Conservation (phyloP, 2,113 vertebrate species). For the Peromyscus californicus region DNA sequence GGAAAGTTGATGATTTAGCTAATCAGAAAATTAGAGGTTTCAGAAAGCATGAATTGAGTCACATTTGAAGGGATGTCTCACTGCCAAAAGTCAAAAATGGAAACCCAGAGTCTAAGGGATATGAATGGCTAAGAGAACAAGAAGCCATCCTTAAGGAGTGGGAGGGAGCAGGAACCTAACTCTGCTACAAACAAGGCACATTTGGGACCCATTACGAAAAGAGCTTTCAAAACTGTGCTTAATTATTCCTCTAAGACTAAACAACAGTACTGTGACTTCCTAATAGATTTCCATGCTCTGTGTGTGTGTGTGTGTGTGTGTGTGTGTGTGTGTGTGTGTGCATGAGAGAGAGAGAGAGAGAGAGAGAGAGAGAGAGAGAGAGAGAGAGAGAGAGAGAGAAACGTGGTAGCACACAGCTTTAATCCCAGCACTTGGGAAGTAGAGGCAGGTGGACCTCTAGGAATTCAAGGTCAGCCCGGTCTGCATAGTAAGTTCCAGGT, state of each 20-base stretch:
- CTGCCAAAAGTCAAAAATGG: conserved; percentile 37
- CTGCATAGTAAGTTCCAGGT: neutral
- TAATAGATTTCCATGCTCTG: neutral
- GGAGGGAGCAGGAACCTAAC: neutral
- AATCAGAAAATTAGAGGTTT: conserved; percentile 71
- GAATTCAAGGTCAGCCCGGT: neutral
- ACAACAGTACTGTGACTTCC: neutral
- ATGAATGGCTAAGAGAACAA: conserved; percentile 17
- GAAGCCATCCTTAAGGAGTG: neutral
- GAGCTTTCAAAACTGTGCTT: neutral
- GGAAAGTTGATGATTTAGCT: conserved; percentile 60
- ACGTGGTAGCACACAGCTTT: neutral
- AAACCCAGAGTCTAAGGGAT: conserved; percentile 48
- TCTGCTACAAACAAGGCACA: neutral
- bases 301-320: neutral
- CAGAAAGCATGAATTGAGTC: conserved; percentile 50
- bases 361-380: no score
- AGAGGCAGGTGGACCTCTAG: neutral
- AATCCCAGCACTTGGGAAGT: neutral
- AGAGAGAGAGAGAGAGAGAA: no score
- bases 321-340: neutral
- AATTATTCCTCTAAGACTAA: conserved; percentile 36
- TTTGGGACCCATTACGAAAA: neutral
- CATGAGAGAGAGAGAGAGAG: neutral
- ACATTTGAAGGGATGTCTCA: conserved; percentile 57